A percentile compares a stretch with the other conserved stretches of the same genome.
Evolutionary conservation across 1,140 invertebrate genomes (phyloP).

Genomic region (Microvelia longipes): DNA sequence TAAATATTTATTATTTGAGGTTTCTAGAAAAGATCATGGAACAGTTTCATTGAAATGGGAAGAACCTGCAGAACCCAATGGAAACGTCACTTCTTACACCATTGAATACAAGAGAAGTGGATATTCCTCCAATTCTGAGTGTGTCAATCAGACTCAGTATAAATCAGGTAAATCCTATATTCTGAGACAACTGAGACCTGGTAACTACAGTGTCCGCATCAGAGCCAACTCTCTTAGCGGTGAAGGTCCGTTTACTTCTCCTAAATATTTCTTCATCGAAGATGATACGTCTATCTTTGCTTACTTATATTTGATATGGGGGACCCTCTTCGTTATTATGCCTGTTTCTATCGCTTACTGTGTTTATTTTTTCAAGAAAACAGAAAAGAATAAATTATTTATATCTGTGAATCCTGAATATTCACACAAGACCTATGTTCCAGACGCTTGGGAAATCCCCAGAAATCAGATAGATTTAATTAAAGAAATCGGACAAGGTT

Average conservation of each 20-base stretch:
- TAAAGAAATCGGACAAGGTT: slow-evolving; percentile 77
- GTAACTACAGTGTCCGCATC: slow-evolving; percentile 32
- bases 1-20: background rate
- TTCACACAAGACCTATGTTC: slow-evolving; percentile 40
- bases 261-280: slow-evolving; percentile 9
- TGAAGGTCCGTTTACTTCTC: slow-evolving; percentile 15
- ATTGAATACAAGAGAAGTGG: background rate
- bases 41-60: background rate
- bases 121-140: background rate
- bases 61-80: background rate
- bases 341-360: background rate
- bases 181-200: slow-evolving; percentile 12
- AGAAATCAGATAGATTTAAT: slow-evolving; percentile 64
- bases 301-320: slow-evolving; percentile 9
- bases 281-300: slow-evolving; percentile 8
- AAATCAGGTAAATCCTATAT: background rate
- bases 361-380: slow-evolving; percentile 14
- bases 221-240: slow-evolving; percentile 20
- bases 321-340: slow-evolving; percentile 6
- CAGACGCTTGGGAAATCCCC: slow-evolving; percentile 90
- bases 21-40: slow-evolving; percentile 13
- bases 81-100: background rate
- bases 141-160: background rate
- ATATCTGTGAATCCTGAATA: slow-evolving; percentile 23
- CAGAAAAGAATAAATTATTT: slow-evolving; percentile 11